A percentile compares a stretch with the other conserved stretches of the same genome.
Conservation (phyloP, 2,797 vertebrate species). For the Brachymystax lenok region DNA sequence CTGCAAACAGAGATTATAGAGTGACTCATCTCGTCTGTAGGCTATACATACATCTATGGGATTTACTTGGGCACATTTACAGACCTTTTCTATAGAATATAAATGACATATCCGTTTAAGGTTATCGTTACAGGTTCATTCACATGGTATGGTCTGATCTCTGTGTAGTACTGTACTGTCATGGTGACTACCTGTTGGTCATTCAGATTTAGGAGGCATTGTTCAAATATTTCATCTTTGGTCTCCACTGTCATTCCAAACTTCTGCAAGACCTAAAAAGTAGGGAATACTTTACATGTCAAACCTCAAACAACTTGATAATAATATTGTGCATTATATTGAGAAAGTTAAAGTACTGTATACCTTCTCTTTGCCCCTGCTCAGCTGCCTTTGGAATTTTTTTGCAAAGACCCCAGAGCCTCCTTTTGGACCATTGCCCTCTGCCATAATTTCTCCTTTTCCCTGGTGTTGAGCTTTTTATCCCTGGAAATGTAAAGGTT, state of each 20-base stretch:
- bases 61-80: slow-evolving; percentile 3
- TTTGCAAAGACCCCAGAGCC: slow-evolving; percentile 85
- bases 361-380: slow-evolving; percentile 95
- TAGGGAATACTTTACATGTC: slow-evolving; percentile 3
- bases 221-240: slow-evolving; percentile 89
- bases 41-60: slow-evolving; percentile 8
- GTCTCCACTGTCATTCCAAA: slow-evolving; percentile 89
- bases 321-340: not conserved
- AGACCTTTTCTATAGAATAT: no score
- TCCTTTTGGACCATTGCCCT: slow-evolving; percentile 69
- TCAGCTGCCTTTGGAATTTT: slow-evolving; percentile 88
- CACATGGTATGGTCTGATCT: no score
- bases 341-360: slow-evolving; percentile 46
- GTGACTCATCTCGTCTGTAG: not conserved
- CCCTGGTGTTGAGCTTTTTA: not conserved
- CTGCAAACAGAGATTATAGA: slow-evolving; percentile 66
- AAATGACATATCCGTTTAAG: no score
- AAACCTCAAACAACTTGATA: no score
- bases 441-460: slow-evolving; percentile 54
- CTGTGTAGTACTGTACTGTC: not conserved
- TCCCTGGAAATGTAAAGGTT: not conserved
- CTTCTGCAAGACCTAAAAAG: slow-evolving; percentile 86
- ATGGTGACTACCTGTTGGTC: slow-evolving; percentile 85
- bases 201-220: slow-evolving; percentile 75
- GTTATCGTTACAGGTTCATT: no score